phyloP scores from a whole-genome alignment of 1,140 invertebrate genomes.

The Aphelenchoides fujianensis region DNA sequence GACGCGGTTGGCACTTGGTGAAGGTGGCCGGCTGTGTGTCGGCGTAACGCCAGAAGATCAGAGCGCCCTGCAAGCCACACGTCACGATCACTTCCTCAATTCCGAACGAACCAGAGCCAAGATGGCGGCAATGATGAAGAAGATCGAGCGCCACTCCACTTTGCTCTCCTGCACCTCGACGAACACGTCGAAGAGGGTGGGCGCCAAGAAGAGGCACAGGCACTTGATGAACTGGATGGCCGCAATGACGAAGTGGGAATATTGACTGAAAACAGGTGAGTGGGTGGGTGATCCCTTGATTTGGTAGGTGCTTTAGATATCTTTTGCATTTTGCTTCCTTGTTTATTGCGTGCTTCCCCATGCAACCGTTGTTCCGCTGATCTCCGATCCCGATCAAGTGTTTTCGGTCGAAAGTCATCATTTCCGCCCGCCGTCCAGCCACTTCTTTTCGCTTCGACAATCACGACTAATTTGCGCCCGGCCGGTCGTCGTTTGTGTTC shows the following conservation, averaged over 20 bases:
- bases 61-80: neutral
- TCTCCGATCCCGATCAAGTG: too few species aligned
- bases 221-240: conserved; percentile 50
- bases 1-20: too few species aligned
- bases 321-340: too few species aligned
- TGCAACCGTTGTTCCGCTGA: too few species aligned
- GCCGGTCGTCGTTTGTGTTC: too few species aligned
- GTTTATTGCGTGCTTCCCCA: too few species aligned
- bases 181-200: conserved; percentile 37
- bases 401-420: too few species aligned
- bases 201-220: conserved; percentile 40
- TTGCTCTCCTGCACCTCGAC: conserved; percentile 32
- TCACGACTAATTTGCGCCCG: too few species aligned
- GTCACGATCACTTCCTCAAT: neutral
- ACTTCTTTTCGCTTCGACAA: too few species aligned
- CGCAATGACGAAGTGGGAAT: conserved; percentile 43
- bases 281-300: too few species aligned
- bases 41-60: conserved; percentile 3
- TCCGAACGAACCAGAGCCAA: conserved; percentile 20
- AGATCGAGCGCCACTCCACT: conserved; percentile 38
- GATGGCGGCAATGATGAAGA: conserved; percentile 35
- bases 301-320: too few species aligned
- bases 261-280: conserved; percentile 41
- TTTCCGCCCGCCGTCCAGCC: too few species aligned
- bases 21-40: conserved; percentile 18